Conservation (phyloP, 1,140 invertebrate species). For the Drosophila eugracilis region DNA sequence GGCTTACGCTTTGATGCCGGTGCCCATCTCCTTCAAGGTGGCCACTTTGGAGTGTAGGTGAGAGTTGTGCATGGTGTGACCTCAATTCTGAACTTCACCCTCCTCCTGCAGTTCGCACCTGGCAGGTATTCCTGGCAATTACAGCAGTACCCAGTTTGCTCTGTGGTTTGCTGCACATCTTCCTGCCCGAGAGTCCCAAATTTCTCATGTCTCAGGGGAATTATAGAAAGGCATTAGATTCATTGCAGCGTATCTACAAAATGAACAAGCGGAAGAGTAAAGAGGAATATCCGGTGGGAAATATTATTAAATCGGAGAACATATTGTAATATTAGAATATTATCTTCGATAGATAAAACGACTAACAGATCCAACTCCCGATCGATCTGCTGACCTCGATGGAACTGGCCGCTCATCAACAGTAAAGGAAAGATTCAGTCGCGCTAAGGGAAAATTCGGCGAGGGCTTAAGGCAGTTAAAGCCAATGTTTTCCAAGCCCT, state of each 20-base stretch:
- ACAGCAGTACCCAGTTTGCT: constrained; percentile 88
- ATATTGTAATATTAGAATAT: neutral
- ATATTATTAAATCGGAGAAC: neutral
- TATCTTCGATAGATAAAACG: constrained; percentile 42
- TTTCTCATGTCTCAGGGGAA: constrained; percentile 90
- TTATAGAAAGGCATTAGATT: constrained; percentile 87
- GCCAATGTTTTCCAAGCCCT: constrained; percentile 64
- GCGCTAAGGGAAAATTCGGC: constrained; percentile 25
- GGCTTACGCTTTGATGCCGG: constrained; percentile 86
- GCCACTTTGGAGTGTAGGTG: constrained; percentile 50
- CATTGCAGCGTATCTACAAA: constrained; percentile 55
- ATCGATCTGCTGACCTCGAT: constrained; percentile 9
- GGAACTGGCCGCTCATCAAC: neutral
- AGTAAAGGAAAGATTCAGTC: constrained; percentile 7
- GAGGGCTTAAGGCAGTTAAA: constrained; percentile 54
- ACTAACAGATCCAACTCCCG: constrained; percentile 43
- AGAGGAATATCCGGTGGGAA: constrained; percentile 88
- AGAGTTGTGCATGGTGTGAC: neutral
- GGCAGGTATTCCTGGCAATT: constrained; percentile 90
- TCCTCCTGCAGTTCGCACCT: constrained; percentile 87
- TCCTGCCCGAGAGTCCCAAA: constrained; percentile 92
- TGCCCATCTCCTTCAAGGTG: constrained; percentile 55
- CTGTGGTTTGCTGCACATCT: constrained; percentile 87
- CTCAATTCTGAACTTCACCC: neutral
- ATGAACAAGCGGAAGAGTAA: constrained; percentile 87